A percentile compares a stretch with the other conserved stretches of the same genome.
phyloP scores from a whole-genome alignment of 2,888 invertebrate genomes.

The Scaptodrosophila latifasciaeformis region DNA sequence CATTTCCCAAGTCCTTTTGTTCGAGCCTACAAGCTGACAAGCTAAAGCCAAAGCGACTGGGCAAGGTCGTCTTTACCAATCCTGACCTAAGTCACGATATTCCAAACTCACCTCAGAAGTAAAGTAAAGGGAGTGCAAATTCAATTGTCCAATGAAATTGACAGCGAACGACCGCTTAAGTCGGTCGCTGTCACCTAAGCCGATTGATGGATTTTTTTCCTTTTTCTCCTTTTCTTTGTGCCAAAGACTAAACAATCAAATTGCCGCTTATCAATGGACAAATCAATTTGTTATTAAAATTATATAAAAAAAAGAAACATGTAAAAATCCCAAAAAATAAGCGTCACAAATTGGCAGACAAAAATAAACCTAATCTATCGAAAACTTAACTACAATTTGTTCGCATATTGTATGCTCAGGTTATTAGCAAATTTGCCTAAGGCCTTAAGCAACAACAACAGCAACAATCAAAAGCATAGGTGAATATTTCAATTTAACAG shows the following conservation, averaged over 20 bases:
- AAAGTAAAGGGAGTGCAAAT: not conserved
- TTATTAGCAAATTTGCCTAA: slow-evolving; percentile 43
- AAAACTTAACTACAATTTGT: slow-evolving; percentile 5
- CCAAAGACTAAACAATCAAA: slow-evolving; percentile 1
- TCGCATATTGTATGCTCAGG: slow-evolving; percentile 30
- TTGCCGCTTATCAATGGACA: slow-evolving; percentile 54
- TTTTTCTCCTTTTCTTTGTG: slow-evolving; percentile 15
- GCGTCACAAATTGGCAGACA: not conserved
- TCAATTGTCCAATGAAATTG: not conserved
- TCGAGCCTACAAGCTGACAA: slow-evolving; percentile 14
- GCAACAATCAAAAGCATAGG: slow-evolving; percentile 34
- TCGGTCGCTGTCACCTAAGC: not conserved
- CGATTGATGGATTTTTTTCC: slow-evolving; percentile 53
- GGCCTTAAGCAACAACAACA: slow-evolving; percentile 7
- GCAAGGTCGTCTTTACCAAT: slow-evolving; percentile 37
- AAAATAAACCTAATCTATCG: not conserved
- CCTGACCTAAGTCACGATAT: slow-evolving; percentile 59
- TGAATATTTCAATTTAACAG: slow-evolving; percentile 65
- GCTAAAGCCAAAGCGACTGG: not conserved
- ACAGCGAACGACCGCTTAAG: not conserved
- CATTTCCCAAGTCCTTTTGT: not conserved
- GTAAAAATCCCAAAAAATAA: slow-evolving; percentile 26
- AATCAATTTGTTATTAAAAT: slow-evolving; percentile 57
- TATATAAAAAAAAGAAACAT: no score
- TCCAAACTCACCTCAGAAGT: slow-evolving; percentile 10